Evolutionary conservation across 2,797 vertebrate species (phyloP), one percentile per base, ranked within the genome.

Genomic region (Falco cherrug): DNA sequence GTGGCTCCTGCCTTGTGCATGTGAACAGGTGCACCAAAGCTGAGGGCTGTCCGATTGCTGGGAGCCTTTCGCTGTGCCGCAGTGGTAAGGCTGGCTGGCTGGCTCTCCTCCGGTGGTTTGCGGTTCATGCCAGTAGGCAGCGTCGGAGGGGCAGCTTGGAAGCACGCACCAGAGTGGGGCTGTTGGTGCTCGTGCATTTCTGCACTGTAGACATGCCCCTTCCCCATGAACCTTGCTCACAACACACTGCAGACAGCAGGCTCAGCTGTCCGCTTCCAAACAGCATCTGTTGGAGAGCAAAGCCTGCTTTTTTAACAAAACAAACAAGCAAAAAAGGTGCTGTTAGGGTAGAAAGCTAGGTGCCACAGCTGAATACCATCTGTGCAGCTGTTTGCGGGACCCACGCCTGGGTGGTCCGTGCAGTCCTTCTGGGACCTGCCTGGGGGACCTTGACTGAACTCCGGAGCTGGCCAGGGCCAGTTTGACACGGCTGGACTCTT

Each of bases 251-350:
- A 39, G 41, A 65, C 61, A 47, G 77, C 25, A 83, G 61, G 53
- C 59, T 83, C 73, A 83, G 67, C 39, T 63, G 2, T 45, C 43
- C 57, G 17, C 17, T 68, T 76, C 53, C 57, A 63, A 63, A 84
- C 19, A 57, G 65, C 50, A 81, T 14, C 59, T 84, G n/a, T 41
- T n/a, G 67, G 82, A 70, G 41, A 69, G 51, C 43, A 75, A 89
- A 87, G 28, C 9, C 47, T 84, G 43, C 16, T 64, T 84, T 73
- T 77, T 43, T 33, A 68, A 51, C 29, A 16, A n/a, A 15, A 15
- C 25, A 9, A 26, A 35, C 19, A 19, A 33, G 9, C 3, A 75
- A 0, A 3, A 22, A 37, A 2, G 4, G 25, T 2, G 4, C 37
- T 83, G 73, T 83, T 53, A 39, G 41, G 12, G 29, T 48, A 48